Conservation (phyloP, 1,140 invertebrate species). For the Hirudo medicinalis region DNA sequence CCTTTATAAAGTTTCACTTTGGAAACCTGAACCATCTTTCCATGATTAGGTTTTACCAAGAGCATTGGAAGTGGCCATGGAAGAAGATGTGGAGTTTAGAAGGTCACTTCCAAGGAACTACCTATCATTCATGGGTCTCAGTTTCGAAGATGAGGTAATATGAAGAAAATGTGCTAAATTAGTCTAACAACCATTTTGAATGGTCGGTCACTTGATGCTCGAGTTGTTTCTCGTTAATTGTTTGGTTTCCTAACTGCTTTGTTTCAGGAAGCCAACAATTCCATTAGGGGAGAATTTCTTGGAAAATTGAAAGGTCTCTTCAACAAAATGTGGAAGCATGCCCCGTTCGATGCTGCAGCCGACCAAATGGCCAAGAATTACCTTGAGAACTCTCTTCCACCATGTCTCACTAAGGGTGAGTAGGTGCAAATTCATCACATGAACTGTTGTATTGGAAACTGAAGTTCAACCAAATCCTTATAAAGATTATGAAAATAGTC, state of each 20-base stretch:
- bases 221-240: neutral
- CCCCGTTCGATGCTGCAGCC: slow-evolving; percentile 64
- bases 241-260: neutral
- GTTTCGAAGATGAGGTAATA: slow-evolving; percentile 34
- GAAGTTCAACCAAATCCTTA: neutral
- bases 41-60: slow-evolving; percentile 52
- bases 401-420: slow-evolving; percentile 50
- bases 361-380: slow-evolving; percentile 70
- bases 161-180: neutral
- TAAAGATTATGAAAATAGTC: neutral
- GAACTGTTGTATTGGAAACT: neutral
- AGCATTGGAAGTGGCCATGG: slow-evolving; percentile 59
- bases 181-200: neutral
- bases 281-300: slow-evolving; percentile 46
- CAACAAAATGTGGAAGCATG: slow-evolving; percentile 49
- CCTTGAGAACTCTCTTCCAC: slow-evolving; percentile 75
- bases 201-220: neutral
- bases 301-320: slow-evolving; percentile 52
- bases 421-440: neutral
- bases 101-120: slow-evolving; percentile 67
- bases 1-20: neutral
- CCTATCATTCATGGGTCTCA: slow-evolving; percentile 56
- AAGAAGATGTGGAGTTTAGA: slow-evolving; percentile 57
- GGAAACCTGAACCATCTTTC: no score
- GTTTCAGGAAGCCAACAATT: slow-evolving; percentile 26